A percentile compares a stretch with the other conserved stretches of the same genome.
Conservation (phyloP, 2,113 vertebrate species). For the Phainopepla nitens region DNA sequence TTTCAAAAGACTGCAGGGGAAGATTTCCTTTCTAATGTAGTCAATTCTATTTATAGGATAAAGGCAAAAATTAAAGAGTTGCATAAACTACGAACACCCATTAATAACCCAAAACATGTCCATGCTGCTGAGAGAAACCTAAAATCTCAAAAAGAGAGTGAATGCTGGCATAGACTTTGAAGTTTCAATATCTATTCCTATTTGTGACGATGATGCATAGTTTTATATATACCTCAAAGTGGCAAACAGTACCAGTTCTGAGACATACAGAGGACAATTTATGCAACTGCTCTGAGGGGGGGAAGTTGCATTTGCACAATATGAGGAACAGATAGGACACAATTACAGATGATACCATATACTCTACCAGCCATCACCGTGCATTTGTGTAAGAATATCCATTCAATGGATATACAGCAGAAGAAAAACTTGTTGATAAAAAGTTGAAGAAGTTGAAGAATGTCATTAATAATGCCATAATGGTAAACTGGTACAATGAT, state of each 20-base stretch:
- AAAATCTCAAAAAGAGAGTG: not conserved
- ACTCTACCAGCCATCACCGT: not conserved
- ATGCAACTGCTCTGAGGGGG: not conserved
- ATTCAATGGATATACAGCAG: not conserved
- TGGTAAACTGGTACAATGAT: not conserved
- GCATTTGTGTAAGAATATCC: not conserved
- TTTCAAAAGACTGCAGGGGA: not conserved
- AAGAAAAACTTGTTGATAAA: not conserved
- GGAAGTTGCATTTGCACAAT: not conserved
- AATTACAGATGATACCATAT: not conserved
- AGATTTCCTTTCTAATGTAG: not conserved
- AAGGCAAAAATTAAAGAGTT: not conserved
- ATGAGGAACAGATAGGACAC: not conserved
- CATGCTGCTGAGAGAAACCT: not conserved
- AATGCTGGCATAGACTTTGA: not conserved
- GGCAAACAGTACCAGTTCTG: not conserved
- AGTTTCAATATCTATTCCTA: not conserved
- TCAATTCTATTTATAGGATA: not conserved
- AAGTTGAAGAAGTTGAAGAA: not conserved
- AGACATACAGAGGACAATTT: not conserved
- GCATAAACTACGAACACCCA: not conserved
- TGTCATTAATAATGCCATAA: not conserved
- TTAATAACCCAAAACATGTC: not conserved
- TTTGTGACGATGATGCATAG: not conserved
- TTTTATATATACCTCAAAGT: not conserved